phyloP scores from a whole-genome alignment of 1,140 invertebrate species.

The Popillia japonica region DNA sequence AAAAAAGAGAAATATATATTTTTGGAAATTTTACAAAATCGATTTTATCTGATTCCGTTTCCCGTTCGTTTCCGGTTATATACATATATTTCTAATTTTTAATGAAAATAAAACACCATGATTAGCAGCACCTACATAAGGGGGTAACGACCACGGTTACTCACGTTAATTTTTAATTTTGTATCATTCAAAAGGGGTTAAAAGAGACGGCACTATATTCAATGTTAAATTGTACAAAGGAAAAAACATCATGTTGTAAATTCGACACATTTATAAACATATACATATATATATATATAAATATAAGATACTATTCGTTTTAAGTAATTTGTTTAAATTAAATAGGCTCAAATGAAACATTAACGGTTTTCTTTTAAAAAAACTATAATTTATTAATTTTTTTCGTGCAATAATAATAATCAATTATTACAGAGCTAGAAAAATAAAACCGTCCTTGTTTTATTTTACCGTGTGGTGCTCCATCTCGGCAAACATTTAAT shows the following conservation, averaged over 20 bases:
- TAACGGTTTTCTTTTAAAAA: too few relatives aligned
- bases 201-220: conserved; percentile 15
- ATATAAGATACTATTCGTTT: too few relatives aligned
- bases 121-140: conserved; percentile 10
- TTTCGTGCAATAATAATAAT: too few relatives aligned
- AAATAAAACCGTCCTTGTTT: too few relatives aligned
- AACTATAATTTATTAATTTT: too few relatives aligned
- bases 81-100: too few relatives aligned
- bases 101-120: conserved; percentile 26
- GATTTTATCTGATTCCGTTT: not conserved
- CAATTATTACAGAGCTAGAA: too few relatives aligned
- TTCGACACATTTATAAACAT: not conserved
- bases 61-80: not conserved
- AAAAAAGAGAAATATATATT: conserved; percentile 7
- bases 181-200: not conserved
- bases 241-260: conserved; percentile 22
- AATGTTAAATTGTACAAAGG: conserved; percentile 16
- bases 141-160: not conserved
- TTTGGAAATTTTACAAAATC: conserved; percentile 23
- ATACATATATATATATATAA: too few relatives aligned
- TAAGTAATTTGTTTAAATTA: too few relatives aligned
- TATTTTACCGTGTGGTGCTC: too few relatives aligned
- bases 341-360: too few relatives aligned
- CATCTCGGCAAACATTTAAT: too few relatives aligned
- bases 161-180: not conserved